phyloP scores from a whole-genome alignment of 2,888 invertebrate species.

The Panorpa germanica region DNA sequence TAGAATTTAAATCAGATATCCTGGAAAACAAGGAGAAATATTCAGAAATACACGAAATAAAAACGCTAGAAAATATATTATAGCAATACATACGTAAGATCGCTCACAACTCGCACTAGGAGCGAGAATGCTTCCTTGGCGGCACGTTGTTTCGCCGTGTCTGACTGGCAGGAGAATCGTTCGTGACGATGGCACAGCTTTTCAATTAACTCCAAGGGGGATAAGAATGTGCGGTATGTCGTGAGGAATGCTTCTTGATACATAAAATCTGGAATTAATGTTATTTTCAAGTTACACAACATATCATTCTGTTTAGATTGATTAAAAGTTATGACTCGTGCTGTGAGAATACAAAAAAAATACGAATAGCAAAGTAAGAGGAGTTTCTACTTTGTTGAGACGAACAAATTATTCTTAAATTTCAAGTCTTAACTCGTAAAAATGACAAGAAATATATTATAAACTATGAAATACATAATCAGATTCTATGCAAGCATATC shows the following conservation, averaged over 20 bases:
- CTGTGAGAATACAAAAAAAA: no score
- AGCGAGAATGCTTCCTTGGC: constrained; percentile 80
- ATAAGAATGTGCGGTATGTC: constrained; percentile 90
- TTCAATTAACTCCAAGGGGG: constrained; percentile 67
- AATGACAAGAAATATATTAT: no score
- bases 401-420: no score
- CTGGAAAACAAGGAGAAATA: constrained; percentile 27
- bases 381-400: no score
- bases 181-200: constrained; percentile 52
- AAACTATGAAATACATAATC: no score
- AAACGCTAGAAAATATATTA: constrained; percentile 6
- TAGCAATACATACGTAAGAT: constrained; percentile 68
- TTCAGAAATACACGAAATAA: constrained; percentile 7
- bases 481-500: no score
- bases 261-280: constrained; percentile 51
- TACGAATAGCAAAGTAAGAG: no score
- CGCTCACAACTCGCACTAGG: constrained; percentile 85
- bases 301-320: constrained; percentile 1
- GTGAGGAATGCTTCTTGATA: constrained; percentile 97
- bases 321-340: no score
- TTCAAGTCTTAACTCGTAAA: no score
- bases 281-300: constrained; percentile 7
- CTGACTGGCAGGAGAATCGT: constrained; percentile 48
- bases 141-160: constrained; percentile 49
- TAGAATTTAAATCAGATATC: constrained; percentile 65